Percentiles rank a stretch among this genome's conserved stretches.
phyloP scores from a whole-genome alignment of 2,797 vertebrate species.

The Paedocypris micromegethes region DNA sequence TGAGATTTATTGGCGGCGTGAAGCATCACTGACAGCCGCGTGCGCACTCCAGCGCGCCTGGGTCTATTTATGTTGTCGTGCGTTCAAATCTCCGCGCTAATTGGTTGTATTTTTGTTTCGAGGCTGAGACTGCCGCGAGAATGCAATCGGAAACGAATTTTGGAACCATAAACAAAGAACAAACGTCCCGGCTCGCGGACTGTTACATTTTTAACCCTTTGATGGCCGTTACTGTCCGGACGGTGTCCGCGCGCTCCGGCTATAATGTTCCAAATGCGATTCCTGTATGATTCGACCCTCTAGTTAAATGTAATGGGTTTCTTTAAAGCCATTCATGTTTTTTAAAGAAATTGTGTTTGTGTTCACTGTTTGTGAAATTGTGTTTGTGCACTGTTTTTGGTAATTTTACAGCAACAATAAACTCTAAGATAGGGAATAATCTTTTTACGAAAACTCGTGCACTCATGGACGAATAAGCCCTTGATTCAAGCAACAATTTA shows the following conservation, averaged over 20 bases:
- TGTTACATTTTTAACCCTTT: conserved; percentile 69
- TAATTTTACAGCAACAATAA: too few relatives aligned
- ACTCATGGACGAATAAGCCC: too few relatives aligned
- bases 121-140: neutral
- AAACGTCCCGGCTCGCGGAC: conserved; percentile 52
- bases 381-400: too few relatives aligned
- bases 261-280: neutral
- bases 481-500: too few relatives aligned
- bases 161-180: conserved; percentile 39
- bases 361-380: too few relatives aligned
- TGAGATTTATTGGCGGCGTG: neutral
- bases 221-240: conserved; percentile 13
- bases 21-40: conserved; percentile 31
- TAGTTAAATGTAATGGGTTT: too few relatives aligned
- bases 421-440: too few relatives aligned
- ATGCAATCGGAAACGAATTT: neutral
- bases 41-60: neutral
- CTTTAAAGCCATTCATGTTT: too few relatives aligned
- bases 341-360: too few relatives aligned
- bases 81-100: neutral
- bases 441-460: too few relatives aligned
- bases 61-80: conserved; percentile 19
- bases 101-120: neutral
- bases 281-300: neutral
- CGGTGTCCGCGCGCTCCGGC: neutral